Evolutionary conservation across 2,113 vertebrate genomes (phyloP).

Genomic region (Cinclus cinclus): DNA sequence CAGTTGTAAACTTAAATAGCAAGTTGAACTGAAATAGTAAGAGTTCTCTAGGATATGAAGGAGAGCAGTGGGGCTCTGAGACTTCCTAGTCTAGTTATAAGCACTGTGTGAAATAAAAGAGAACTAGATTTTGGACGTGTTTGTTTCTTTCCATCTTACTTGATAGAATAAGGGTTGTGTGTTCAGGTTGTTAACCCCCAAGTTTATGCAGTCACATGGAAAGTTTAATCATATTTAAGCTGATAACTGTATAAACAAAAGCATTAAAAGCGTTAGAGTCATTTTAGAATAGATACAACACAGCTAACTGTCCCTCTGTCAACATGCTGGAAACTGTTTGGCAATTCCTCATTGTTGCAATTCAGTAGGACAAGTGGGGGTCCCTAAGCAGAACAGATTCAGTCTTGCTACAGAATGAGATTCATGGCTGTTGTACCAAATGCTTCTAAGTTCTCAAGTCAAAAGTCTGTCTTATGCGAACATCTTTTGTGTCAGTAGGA

Average conservation of each 20-base stretch:
- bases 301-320: background rate
- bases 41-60: background rate
- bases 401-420: background rate
- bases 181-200: background rate
- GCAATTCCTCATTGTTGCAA: background rate
- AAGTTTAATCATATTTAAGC: background rate
- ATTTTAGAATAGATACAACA: background rate
- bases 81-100: background rate
- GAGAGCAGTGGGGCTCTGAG: background rate
- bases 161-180: background rate
- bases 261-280: accelerated
- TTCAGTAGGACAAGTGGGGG: background rate
- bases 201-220: background rate
- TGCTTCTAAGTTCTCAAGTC: background rate
- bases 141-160: background rate
- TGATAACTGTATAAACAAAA: background rate
- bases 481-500: background rate
- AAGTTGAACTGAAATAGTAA: background rate
- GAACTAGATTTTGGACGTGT: background rate
- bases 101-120: background rate
- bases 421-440: background rate
- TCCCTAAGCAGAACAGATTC: background rate
- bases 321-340: background rate
- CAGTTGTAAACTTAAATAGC: background rate
- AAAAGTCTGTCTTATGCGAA: background rate